Conservation (phyloP, 2,113 vertebrate genomes). For the Laterallus jamaicensis region DNA sequence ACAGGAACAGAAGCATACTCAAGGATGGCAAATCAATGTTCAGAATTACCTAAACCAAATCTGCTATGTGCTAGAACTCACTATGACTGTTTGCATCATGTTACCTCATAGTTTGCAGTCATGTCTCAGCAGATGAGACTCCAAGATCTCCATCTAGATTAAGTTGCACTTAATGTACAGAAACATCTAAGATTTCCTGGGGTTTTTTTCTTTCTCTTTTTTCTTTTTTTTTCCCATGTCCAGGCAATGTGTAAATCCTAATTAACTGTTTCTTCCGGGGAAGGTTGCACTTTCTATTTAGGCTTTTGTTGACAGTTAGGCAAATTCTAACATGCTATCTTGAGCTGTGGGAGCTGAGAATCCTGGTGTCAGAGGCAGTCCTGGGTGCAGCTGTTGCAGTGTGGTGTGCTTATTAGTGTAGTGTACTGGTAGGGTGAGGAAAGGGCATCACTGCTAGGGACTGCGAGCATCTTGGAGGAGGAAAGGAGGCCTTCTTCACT, state of each 20-base stretch:
- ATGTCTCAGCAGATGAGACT: background rate
- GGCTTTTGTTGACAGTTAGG: background rate
- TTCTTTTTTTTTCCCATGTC: too few relatives aligned
- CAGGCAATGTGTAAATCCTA: background rate
- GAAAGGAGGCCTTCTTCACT: background rate
- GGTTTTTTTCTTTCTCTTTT: too few relatives aligned
- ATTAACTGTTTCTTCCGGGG: background rate
- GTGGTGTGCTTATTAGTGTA: background rate
- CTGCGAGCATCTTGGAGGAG: background rate
- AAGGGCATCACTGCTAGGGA: background rate
- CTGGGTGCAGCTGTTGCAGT: background rate
- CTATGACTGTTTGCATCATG: background rate
- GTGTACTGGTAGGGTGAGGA: background rate
- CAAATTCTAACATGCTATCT: background rate
- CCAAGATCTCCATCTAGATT: background rate
- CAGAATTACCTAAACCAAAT: background rate
- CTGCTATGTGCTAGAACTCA: background rate
- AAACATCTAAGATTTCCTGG: background rate
- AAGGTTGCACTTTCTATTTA: background rate
- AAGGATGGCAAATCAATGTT: background rate
- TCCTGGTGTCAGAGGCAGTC: background rate
- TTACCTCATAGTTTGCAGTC: background rate
- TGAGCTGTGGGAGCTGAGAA: background rate
- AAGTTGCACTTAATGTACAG: background rate
- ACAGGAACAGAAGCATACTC: background rate